phyloP scores from a whole-genome alignment of 2,888 invertebrate species.

The Meliscaeva auricollis region DNA sequence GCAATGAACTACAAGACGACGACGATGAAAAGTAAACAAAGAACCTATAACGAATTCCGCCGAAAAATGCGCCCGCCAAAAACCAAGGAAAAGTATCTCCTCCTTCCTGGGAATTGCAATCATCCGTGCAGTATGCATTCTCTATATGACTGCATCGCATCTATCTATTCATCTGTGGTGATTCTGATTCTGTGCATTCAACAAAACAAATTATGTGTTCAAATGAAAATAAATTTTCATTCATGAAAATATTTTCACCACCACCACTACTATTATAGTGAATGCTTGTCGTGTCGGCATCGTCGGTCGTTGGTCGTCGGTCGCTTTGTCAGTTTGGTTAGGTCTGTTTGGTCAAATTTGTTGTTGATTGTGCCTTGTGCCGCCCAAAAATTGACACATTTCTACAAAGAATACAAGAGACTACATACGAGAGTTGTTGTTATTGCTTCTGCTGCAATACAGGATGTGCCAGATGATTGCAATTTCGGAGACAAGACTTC shows the following conservation, averaged over 20 bases:
- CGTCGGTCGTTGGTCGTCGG: too few species aligned
- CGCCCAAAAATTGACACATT: constrained; percentile 73
- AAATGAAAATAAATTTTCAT: constrained; percentile 76
- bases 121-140: constrained; percentile 14
- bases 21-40: constrained; percentile 29
- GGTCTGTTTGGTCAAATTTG: not conserved
- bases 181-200: constrained; percentile 26
- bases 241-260: constrained; percentile 75
- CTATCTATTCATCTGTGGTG: constrained; percentile 3
- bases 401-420: constrained; percentile 35
- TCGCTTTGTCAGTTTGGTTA: not conserved
- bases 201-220: constrained; percentile 73
- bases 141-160: not conserved
- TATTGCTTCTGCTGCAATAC: constrained; percentile 60
- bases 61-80: constrained; percentile 5
- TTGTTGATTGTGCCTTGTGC: constrained; percentile 12
- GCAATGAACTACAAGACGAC: constrained; percentile 32
- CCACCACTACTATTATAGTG: constrained; percentile 1
- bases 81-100: not conserved
- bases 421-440: not conserved
- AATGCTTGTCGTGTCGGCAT: too few species aligned
- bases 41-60: not conserved
- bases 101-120: constrained; percentile 28
- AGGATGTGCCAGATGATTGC: constrained; percentile 61
- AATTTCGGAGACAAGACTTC: constrained; percentile 6